Base-by-base conservation (phyloP, 2,888 invertebrate species). In the Podabrus alpinus region DNA sequence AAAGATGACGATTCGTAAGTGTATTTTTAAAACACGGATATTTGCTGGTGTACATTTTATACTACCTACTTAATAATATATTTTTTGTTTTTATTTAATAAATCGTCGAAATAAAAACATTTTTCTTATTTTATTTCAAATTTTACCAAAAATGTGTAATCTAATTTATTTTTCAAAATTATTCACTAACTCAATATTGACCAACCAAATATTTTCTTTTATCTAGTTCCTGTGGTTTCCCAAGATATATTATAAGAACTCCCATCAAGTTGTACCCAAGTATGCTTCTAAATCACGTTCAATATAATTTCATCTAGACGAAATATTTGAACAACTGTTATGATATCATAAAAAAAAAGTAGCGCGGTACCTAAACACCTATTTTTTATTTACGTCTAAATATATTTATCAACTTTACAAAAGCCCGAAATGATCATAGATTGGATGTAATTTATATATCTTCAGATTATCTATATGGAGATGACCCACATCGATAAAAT, bases 21-120 rank as follows among this genome's bases (percentile, higher is more conserved):
- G 62, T 61, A 62, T 72, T 73, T 72, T 59, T 72, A 72, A 71
- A 74, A 60, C 25, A 17, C 15, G 62, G 77, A 78, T 59, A 69
- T 24, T 69, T 77, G 80, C 83, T 84, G 82, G 82, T 84, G 86
- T 87, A 86, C 84, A 86, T 86, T 87, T 86, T 86, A 84, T 86
- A 86, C 85, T 85, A 84, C 85, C 84, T 86, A 84, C n/a, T n/a
- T 45, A 45, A 45, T 29, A 84, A 81, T 80, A 82, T 84, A 83
- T 85, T 84, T n/a, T 83, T 86, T 86, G 86, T 86, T 86, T 85
- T 86, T 86, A 85, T 86, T 86, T 86, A 86, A 86, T 86, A 86
- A 86, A 86, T 82, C 71, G 68, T 61, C 76, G 68, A 68, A 73
- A 73, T 73, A 71, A 67, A 45, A 45, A 45, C 45, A 45, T 45